A percentile compares a stretch with the other conserved stretches of the same genome.
These are phyloP conservation scores for Pristionchus fissidentatus DNA, from an alignment of 2,888 invertebrate species.

Conservation along the genomic window DNA sequence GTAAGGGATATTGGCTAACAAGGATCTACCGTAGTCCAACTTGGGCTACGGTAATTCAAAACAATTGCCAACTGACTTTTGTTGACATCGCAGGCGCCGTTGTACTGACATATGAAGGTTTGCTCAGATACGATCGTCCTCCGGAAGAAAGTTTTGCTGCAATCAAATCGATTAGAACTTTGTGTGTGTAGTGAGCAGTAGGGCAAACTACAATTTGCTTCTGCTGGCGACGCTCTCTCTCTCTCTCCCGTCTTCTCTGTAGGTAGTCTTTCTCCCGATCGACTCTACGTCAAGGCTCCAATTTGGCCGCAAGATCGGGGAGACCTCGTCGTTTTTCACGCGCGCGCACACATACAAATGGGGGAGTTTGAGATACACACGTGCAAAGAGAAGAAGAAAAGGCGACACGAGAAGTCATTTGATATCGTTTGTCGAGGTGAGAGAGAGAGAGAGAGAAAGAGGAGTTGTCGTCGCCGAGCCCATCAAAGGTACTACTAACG, in stretches of 20 bases:
- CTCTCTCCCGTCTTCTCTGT: neutral
- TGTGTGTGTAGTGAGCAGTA: neutral
- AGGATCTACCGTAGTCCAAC: neutral
- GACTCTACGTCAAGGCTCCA: neutral
- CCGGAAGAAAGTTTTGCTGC: conserved; percentile 74
- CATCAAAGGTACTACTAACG: too few relatives aligned
- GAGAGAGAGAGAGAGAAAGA: too few relatives aligned
- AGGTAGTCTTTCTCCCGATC: neutral
- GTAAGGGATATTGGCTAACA: neutral
- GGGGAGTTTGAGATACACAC: neutral
- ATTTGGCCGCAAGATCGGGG: neutral
- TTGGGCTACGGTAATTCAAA: neutral
- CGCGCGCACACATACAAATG: neutral
- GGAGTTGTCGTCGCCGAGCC: too few relatives aligned
- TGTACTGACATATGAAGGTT: conserved; percentile 74
- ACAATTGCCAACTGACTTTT: conserved; percentile 65
- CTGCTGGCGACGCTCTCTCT: neutral
- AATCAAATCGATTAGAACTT: conserved; percentile 44
- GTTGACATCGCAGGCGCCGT: conserved; percentile 75
- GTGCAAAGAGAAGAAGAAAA: neutral
- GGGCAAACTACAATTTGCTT: neutral
- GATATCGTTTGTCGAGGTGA: too few relatives aligned
- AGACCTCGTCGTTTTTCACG: too few relatives aligned
- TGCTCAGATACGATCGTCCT: conserved; percentile 75
- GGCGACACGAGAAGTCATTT: too few relatives aligned